phyloP scores from a whole-genome alignment of 2,113 vertebrate species.

The Amphiprion ocellaris region DNA sequence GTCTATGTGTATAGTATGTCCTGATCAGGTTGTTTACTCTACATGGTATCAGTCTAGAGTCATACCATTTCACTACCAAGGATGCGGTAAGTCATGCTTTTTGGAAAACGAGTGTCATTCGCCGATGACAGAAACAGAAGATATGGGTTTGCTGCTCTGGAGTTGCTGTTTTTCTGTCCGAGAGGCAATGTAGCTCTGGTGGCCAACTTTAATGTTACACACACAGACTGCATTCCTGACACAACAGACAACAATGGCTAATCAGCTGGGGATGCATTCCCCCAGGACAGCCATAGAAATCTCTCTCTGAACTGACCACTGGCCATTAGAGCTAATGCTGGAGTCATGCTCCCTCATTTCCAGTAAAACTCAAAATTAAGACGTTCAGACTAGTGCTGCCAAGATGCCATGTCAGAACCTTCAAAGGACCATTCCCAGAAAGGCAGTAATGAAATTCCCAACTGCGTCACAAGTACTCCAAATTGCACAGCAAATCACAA shows the following conservation, averaged over 20 bases:
- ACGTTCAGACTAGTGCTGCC: not conserved
- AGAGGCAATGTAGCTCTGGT: not conserved
- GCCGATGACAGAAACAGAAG: constrained; percentile 25
- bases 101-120: constrained; percentile 13
- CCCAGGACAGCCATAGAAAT: not conserved
- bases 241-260: constrained; percentile 30
- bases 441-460: not conserved
- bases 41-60: constrained; percentile 48
- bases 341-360: not conserved
- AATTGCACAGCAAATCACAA: not conserved
- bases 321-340: not conserved
- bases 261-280: constrained; percentile 20
- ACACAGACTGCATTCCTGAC: constrained; percentile 26
- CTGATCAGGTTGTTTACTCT: constrained; percentile 66
- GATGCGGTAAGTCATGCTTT: constrained; percentile 28
- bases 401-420: not conserved
- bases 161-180: constrained; percentile 16
- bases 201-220: not conserved
- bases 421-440: not conserved
- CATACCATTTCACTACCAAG: constrained; percentile 50
- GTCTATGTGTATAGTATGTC: constrained; percentile 68
- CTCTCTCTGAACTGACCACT: constrained; percentile 19
- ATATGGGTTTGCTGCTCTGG: constrained; percentile 15
- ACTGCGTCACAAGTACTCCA: not conserved
- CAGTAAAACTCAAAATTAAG: not conserved